Evolutionary conservation across 2,113 vertebrate genomes (phyloP), one percentile per base, ranked within the genome.

Genomic region (Python bivittatus): DNA sequence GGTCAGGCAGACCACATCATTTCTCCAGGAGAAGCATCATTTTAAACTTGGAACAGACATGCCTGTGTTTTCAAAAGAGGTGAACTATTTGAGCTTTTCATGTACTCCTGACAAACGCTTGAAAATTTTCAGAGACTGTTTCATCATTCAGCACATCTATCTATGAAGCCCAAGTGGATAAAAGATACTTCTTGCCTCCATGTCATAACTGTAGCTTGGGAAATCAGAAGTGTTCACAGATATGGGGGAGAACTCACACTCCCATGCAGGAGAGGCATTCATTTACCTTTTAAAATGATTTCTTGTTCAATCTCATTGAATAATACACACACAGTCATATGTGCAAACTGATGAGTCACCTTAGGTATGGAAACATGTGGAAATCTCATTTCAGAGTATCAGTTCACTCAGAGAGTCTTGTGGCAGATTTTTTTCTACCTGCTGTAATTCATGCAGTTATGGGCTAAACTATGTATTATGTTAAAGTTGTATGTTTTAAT

Each of bases 1-100:
- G n/a, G 92, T 38, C 25, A 94, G 92, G 68, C 68, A 52, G 61
- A 23, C 83, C 4, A 79, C 29, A 27, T 60, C 89, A 84, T 57
- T 57, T 12, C 23, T 89, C 88, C 22, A 38, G 25, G 68, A 58
- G 42, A 27, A 53, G 53, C 22, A 27, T 29, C 27, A 44, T 48
- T 53, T 22, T 33, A 0, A 4, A 93, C 89, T 0, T 5, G 33
- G 89, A 25, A 79, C 42, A 3, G 25, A 53, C 52, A 57, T 6
- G 44, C 22, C 60, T 68, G 42, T 64, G 8, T 89, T 89, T 89
- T 88, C 52, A 85, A 53, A 52, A 53, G 48, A 25, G 20, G 11
- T 88, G 15, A 57, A n/a, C 13, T 20, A 27, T 57, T 54, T 44
- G 90, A 60, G 22, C 25, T 56, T 61, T 91, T 52, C 42, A 13